Evolutionary conservation across 1,140 invertebrate species (phyloP).

Genomic region (Euborellia annulipes): DNA sequence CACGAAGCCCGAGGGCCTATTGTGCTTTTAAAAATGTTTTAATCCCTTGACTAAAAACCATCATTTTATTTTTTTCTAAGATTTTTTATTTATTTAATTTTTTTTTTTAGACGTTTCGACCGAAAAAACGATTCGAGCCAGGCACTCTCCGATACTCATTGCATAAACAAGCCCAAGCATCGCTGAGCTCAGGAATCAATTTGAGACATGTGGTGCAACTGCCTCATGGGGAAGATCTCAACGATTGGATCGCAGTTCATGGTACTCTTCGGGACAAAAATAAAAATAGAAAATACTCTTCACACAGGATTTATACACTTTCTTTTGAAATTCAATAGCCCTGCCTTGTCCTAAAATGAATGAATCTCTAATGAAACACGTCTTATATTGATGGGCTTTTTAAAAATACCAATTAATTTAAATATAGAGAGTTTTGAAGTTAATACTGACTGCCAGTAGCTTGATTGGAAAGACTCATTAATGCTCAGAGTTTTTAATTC

Average conservation of each 20-base stretch:
- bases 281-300: no score
- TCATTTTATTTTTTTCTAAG: slow-evolving; percentile 5
- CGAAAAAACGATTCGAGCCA: slow-evolving; percentile 79
- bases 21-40: slow-evolving; percentile 10
- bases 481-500: no score
- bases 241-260: slow-evolving; percentile 93
- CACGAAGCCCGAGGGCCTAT: no score
- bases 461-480: no score
- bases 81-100: slow-evolving; percentile 12
- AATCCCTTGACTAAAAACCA: slow-evolving; percentile 7
- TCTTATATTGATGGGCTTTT: no score
- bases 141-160: slow-evolving; percentile 83
- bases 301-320: background rate
- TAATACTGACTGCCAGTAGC: no score
- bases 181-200: slow-evolving; percentile 86
- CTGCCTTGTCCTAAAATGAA: no score
- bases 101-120: slow-evolving; percentile 60
- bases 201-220: slow-evolving; percentile 68
- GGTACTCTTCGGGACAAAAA: slow-evolving; percentile 39
- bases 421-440: background rate
- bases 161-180: slow-evolving; percentile 88
- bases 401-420: no score
- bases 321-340: background rate
- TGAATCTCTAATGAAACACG: no score
- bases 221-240: slow-evolving; percentile 71